phyloP scores from a whole-genome alignment of 1,140 invertebrate species.

The Hesperophylax magnus region DNA sequence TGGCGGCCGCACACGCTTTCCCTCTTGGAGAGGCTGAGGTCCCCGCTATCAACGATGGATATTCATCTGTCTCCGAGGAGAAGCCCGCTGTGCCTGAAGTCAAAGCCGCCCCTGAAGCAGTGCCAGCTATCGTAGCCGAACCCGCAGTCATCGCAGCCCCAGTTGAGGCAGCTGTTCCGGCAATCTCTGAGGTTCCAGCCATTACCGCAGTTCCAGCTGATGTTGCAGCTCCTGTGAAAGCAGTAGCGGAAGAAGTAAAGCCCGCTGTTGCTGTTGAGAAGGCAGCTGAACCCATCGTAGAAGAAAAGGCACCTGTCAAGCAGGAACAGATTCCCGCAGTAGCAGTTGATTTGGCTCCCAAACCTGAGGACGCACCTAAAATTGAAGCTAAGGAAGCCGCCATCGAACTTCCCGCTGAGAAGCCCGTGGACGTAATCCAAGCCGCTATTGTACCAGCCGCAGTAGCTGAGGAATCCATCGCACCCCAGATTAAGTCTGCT shows the following conservation, averaged over 20 bases:
- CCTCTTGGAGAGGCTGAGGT: constrained; percentile 44
- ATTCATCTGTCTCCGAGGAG: constrained; percentile 52
- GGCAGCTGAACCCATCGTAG: neutral
- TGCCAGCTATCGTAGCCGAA: constrained; percentile 1
- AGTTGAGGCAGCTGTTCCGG: constrained; percentile 10
- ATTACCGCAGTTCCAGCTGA: constrained; percentile 1
- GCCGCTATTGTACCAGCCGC: constrained; percentile 46
- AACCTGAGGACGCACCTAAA: constrained; percentile 29
- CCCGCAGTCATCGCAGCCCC: constrained; percentile 6
- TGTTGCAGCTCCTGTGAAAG: neutral
- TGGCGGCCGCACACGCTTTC: constrained; percentile 46
- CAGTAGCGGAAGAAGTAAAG: constrained; percentile 5
- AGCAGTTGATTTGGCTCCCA: constrained; percentile 8
- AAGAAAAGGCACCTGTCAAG: neutral
- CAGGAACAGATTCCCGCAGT: constrained; percentile 27
- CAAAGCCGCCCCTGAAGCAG: constrained; percentile 2
- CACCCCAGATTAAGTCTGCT: constrained; percentile 32
- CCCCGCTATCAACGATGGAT: constrained; percentile 46
- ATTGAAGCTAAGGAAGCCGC: constrained; percentile 34
- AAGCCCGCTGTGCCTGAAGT: constrained; percentile 32
- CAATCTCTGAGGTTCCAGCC: constrained; percentile 19
- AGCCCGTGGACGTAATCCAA: constrained; percentile 43
- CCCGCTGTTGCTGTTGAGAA: neutral
- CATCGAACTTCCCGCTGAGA: constrained; percentile 31
- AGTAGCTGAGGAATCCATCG: constrained; percentile 49